These are phyloP conservation scores for Triplophysa siluroides DNA, from an alignment of 2,113 vertebrate species.

Conservation along the genomic window DNA sequence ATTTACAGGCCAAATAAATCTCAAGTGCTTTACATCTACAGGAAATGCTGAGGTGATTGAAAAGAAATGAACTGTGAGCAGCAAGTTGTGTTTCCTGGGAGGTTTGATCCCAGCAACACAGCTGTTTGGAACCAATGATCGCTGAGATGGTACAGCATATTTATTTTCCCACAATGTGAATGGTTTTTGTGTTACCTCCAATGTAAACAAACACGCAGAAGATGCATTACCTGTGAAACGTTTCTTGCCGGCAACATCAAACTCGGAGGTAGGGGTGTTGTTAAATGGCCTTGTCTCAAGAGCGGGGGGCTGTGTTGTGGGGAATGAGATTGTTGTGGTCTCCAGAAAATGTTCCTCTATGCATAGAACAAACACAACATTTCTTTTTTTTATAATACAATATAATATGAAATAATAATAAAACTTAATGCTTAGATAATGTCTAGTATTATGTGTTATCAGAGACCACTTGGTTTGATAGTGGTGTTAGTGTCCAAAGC, in stretches of 20 bases:
- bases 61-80: conserved; percentile 11
- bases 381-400: neutral
- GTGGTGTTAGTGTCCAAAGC: too few relatives aligned
- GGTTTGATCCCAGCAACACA: neutral
- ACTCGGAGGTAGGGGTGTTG: conserved; percentile 79
- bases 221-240: conserved; percentile 85
- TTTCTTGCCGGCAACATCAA: conserved; percentile 87
- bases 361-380: conserved; percentile 44
- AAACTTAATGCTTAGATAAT: too few relatives aligned
- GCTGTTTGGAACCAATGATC: conserved; percentile 3
- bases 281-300: conserved; percentile 67
- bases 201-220: neutral
- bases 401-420: too few relatives aligned
- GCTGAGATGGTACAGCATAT: neutral
- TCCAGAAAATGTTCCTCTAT: conserved; percentile 69
- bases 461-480: too few relatives aligned
- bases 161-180: neutral
- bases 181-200: neutral
- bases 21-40: conserved; percentile 22
- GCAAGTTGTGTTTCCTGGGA: conserved; percentile 24
- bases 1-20: conserved; percentile 7
- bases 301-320: conserved; percentile 47
- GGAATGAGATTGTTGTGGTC: conserved; percentile 72
- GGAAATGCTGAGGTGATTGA: conserved; percentile 21
- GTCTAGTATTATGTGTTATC: too few relatives aligned